Evolutionary conservation across 2,888 invertebrate genomes (phyloP), one percentile per base, ranked within the genome.

Genomic region (Neuroscelio doddi): DNA sequence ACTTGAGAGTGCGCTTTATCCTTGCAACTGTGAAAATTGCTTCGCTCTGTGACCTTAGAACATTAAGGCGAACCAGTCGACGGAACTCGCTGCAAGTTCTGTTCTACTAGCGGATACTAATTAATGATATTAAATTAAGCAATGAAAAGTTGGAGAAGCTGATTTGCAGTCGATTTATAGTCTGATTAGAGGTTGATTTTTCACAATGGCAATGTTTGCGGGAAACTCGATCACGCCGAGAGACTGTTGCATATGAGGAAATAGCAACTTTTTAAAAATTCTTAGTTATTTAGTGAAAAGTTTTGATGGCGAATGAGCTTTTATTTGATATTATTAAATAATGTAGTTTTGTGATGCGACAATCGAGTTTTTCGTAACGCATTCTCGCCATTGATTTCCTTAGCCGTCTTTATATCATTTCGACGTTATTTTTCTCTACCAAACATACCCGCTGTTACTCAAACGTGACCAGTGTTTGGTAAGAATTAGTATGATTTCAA

Each of bases 91-190:
- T 41, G 50, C 53, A 44, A 3, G 63, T 66, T 70, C 73, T 66
- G 61, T 49, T 73, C 67, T 61, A 50, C 71, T 72, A 68, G 69
- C 70, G 49, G 70, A 71, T 68, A 57, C 46, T 71, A 73, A 75
- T 75, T 69, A n/a, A 73, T 62, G 73, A 75, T 74, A 76, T 78
- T 77, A 68, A 76, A 77, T 75, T 77, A 74, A 78, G 72, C 72
- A 76, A 74, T 78, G 72, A 70, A 70, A 74, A 70, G 68, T 74
- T 65, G 73, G 69, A 72, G 72, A 68, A 73, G 64, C 69, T 76
- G 74, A 77, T 77, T 77, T 76, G 70, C 76, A 77, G 75, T 77
- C 69, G 69, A 73, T 71, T 50, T 53, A 64, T 64, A 64, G 64
- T 59, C 55, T 59, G 59, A 59, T 58, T 64, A 64, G 59, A 38